These are phyloP conservation scores for Drosophila setifemur DNA, from an alignment of 1,140 invertebrate species.

Conservation along the genomic window DNA sequence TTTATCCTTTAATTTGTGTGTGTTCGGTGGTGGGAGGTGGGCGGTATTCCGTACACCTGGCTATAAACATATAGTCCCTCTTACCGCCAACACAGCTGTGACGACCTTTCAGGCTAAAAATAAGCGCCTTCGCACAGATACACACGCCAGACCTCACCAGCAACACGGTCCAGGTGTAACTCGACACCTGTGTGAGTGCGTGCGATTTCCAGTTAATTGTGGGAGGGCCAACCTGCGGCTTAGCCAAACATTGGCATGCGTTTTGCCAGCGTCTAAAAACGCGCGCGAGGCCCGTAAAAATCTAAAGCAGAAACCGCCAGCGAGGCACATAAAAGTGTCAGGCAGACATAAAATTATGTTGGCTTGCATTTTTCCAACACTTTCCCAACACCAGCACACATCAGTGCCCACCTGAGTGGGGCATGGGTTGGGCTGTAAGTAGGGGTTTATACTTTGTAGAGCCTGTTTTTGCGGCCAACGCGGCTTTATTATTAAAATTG, in stretches of 20 bases:
- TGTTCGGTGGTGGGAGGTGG: background rate
- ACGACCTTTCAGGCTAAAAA: conserved; percentile 63
- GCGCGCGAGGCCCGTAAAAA: conserved; percentile 36
- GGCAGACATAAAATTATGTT: conserved; percentile 69
- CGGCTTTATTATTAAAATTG: conserved; percentile 54
- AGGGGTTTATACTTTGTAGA: conserved; percentile 28
- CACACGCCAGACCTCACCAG: background rate
- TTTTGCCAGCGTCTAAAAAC: conserved; percentile 41
- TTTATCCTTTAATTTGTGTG: conserved; percentile 17
- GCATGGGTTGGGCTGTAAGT: background rate
- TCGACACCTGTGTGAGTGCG: conserved; percentile 20
- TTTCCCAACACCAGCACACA: conserved; percentile 9
- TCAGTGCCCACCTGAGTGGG: conserved; percentile 16
- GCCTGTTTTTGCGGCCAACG: conserved; percentile 30
- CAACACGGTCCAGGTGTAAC: conserved; percentile 22
- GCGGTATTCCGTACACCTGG: conserved; percentile 33
- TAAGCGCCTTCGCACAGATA: conserved; percentile 32
- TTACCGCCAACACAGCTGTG: conserved; percentile 44
- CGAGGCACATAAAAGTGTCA: conserved; percentile 71
- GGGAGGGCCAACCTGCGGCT: conserved; percentile 38
- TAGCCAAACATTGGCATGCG: conserved; percentile 56
- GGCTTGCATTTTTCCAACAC: conserved; percentile 53
- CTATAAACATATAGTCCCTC: too few relatives aligned
- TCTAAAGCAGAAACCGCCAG: conserved; percentile 49
- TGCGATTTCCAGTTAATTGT: conserved; percentile 52